A percentile compares a stretch with the other conserved stretches of the same genome.
Evolutionary conservation across 1,140 invertebrate species (phyloP).

Genomic region (Magallana ariakensis): DNA sequence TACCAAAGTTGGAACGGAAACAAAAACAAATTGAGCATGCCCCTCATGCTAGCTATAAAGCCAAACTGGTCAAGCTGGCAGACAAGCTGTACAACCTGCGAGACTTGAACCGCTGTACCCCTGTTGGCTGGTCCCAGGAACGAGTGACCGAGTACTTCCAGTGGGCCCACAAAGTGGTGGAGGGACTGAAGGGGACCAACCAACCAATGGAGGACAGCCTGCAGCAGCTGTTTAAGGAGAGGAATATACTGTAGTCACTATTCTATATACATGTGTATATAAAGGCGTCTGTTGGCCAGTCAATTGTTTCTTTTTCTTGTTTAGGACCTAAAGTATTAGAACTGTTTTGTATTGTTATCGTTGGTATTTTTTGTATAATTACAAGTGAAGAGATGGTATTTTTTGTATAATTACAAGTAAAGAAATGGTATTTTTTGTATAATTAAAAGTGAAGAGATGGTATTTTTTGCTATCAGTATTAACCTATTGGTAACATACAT

Average conservation of each 20-base stretch:
- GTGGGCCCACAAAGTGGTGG: slow-evolving; percentile 88
- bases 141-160: slow-evolving; percentile 85
- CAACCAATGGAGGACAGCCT: slow-evolving; percentile 83
- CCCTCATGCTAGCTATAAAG: slow-evolving; percentile 81
- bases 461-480: too few species aligned
- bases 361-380: background rate
- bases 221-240: slow-evolving; percentile 81
- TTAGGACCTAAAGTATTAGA: too few species aligned
- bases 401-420: too few species aligned
- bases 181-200: slow-evolving; percentile 86
- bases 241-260: background rate
- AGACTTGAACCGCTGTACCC: slow-evolving; percentile 85
- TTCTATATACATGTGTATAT: too few species aligned
- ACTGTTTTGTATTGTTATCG: background rate
- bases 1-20: slow-evolving; percentile 86
- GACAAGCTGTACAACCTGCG: slow-evolving; percentile 93
- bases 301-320: too few species aligned
- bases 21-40: slow-evolving; percentile 86
- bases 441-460: too few species aligned
- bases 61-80: slow-evolving; percentile 90
- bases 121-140: slow-evolving; percentile 84
- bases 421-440: too few species aligned
- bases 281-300: too few species aligned
- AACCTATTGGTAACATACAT: too few species aligned
- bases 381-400: too few species aligned